A percentile compares a stretch with the other conserved stretches of the same genome.
Evolutionary conservation across 2,113 vertebrate genomes (phyloP).

Genomic region (Amphilophus citrinellus): DNA sequence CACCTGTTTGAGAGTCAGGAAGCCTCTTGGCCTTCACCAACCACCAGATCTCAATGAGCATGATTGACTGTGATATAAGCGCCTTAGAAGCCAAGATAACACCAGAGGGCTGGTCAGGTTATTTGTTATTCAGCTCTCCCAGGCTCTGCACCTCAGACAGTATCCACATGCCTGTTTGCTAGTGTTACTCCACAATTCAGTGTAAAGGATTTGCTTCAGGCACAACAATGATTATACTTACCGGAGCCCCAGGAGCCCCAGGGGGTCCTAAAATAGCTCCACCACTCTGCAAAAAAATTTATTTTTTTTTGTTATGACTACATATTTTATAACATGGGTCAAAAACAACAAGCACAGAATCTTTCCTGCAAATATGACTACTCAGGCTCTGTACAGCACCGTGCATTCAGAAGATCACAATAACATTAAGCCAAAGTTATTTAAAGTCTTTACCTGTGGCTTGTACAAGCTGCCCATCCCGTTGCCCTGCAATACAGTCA

Average conservation of each 20-base stretch:
- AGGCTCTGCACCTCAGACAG: constrained; percentile 42
- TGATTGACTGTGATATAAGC: constrained; percentile 55
- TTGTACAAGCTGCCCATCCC: constrained; percentile 99
- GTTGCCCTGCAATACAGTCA: constrained; percentile 85
- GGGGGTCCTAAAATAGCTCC: constrained; percentile 84
- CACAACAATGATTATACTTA: constrained; percentile 79
- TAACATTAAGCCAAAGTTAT: constrained; percentile 16
- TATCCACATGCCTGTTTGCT: constrained; percentile 44
- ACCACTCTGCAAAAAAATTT: constrained; percentile 83
- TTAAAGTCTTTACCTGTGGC: constrained; percentile 88
- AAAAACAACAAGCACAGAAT: constrained; percentile 35
- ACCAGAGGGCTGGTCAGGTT: constrained; percentile 42
- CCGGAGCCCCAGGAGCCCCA: constrained; percentile 90
- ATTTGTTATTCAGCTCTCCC: constrained; percentile 62
- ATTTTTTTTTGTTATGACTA: constrained; percentile 24
- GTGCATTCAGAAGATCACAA: constrained; percentile 22
- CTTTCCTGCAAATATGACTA: constrained; percentile 12
- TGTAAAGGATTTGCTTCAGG: constrained; percentile 64
- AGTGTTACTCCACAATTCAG: constrained; percentile 37
- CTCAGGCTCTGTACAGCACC: not conserved
- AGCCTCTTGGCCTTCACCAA: constrained; percentile 55
- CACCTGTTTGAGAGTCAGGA: constrained; percentile 62
- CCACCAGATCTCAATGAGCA: constrained; percentile 43
- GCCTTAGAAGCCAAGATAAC: constrained; percentile 56
- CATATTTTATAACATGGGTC: constrained; percentile 49